Evolutionary conservation across 1,140 invertebrate species (phyloP), one percentile per base, ranked within the genome.

Genomic region (Hormaphis cornu): DNA sequence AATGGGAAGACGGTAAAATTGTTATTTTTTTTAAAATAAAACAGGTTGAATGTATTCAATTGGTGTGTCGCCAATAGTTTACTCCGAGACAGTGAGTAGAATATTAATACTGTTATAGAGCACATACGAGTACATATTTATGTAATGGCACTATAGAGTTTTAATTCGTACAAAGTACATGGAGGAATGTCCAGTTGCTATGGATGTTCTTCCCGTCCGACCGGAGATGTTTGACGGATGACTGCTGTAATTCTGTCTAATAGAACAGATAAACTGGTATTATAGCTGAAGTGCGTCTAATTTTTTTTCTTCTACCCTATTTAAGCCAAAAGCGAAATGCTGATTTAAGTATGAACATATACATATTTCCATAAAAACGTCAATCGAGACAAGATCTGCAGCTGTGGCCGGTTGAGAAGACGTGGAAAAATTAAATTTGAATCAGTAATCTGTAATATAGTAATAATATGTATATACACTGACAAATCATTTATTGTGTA

Each of bases 141-240:
- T 14, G 3, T n/a, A n/a, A n/a, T 9, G 24, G 58, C 44, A 44
- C 24, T 14, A n/a, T 30, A 42, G 44, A 48, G 18, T 46, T 30
- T 46, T 48, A 30, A 33, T 48, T 63, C 59, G 40, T 48, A 48
- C 26, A 37, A 20, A 63, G 18, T 30, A 48, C 59, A 63, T 28
- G 26, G 18, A 63, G 59, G 59, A 63, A 63, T 63, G 59, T 63
- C n/a, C 22, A 37, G n/a, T 61, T n/a, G n/a, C n/a, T 33, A 61
- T 61, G 37, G 24, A 42, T 61, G n/a, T n/a, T 44, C 44, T 44
- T 44, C 28, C 22, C 10, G 14, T 37, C 20, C 33, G 33, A 1
- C 18, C 53, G 18, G 33, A 56, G 30, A 37, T 56, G 33, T 56
- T 20, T 37, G 53, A 56, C 22, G 35, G 33, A 56, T 56, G 53